Evolutionary conservation across 2,797 vertebrate species (phyloP), one percentile per base, ranked within the genome.

Genomic region (Characodon lateralis): DNA sequence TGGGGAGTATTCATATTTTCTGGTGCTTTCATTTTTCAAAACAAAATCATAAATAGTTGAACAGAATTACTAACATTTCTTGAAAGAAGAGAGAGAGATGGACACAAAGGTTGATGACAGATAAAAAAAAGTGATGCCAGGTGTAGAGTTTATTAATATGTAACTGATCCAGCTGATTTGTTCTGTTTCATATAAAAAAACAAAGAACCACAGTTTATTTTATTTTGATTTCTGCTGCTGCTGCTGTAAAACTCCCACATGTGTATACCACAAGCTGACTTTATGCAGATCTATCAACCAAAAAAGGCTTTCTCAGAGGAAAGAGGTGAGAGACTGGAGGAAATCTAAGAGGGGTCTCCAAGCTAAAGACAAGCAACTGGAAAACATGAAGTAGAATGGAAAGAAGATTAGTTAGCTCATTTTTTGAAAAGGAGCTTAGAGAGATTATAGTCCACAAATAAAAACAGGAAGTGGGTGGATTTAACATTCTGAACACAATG

Each of bases 261-360:
- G 94, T 94, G 85, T 94, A 85, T 93, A 96, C 93, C 89, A 92
- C 79, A 91, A 95, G 93, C 94, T 95, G 93, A 92, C 92, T 96
- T 94, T 95, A 86, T 90, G 93, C 95, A 96, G 92, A 92, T 94
- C 94, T 89, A 86, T 91, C 89, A 94, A 89, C 87, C 92, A 94
- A 86, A 90, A 94, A 94, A 87, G 92, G 93, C 87, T 95, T 94
- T 95, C 93, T 91, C 85, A 95, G 88, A 93, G 94, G 94, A 94
- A 83, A 93, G 90, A 94, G 90, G 89, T 92, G 93, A 94, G 84
- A 93, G 93, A 95, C 91, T 95, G 87, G 79, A 93, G 89, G 92
- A 94, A 91, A 90, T 92, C 88, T 90, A 91, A 80, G 89, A 94
- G 91, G 86, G 80, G 78, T 93, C 84, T 75, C 51, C 6, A 55